Evolutionary conservation across 2,797 vertebrate genomes (phyloP), one percentile per base, ranked within the genome.

Genomic region (Selene dorsalis): DNA sequence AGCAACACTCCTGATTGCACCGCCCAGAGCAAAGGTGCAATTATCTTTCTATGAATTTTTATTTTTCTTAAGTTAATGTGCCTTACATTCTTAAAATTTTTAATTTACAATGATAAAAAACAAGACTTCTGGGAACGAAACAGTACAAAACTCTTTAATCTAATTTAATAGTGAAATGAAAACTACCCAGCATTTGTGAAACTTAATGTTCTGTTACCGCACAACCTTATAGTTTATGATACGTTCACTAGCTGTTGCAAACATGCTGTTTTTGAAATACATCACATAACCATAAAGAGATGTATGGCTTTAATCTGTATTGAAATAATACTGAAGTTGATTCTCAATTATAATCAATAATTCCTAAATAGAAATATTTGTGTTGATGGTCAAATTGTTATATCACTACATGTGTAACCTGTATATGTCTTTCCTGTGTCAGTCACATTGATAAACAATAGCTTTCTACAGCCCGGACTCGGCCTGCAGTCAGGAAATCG

Each of bases 391-490:
- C 5, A 58, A 12, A 32, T 26, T 8, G 39, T 56, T 43, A 4
- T 20, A 59, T 4, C 18, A 18, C 52, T 12, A 20, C 39, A n/a
- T 13, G 47, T 65, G 35, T 60, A 24, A 41, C 50, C 53, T 57
- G 61, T 28, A 53, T 32, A 50, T 20, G 35, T 28, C 53, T 59
- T 30, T 55, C 28, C 20, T 8, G 12, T 14, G 64, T 71, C 69
- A 12, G 48, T 80, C 59, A 68, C 10, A 64, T 10, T 71, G 73
- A 84, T 78, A 52, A 83, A 88, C 69, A 74, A 56, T 61, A 24
- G 59, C 62, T 45, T 55, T 48, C 22, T 26, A 67, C 30, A 47
- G 76, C 43, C 28, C 18, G 11, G 74, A 75, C 65, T 43, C 35
- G 75, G 61, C 72, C 47, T 8, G 45, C 67, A 59, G 74, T 80